Base-by-base conservation (phyloP, 2,797 vertebrate species). In the Nannoperca obscura region DNA sequence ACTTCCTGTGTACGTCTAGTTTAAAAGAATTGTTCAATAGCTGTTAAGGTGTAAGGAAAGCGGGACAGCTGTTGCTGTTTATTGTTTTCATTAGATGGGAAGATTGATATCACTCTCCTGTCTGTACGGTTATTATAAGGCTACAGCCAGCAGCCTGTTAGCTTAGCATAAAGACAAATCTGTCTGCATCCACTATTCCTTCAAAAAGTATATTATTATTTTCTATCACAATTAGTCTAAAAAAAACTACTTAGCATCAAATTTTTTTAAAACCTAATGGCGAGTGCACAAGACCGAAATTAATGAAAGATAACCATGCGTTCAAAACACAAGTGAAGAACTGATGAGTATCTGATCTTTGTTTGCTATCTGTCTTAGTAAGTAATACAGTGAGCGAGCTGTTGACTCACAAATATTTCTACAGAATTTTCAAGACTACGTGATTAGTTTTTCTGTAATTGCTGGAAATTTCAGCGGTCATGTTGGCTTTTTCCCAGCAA, bases 401-500 rank as follows among this genome's bases (percentile, higher is more conserved):
- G 36, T 59, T 71, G 63, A 54, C 22, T 57, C 24, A 22, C 36
- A 71, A 44, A 64, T n/a, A 20, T 27, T 74, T 67, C 36, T 36
- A 61, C 20, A 5, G 3, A 80, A 42, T 66, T 47, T 6, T 66
- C 38, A 1, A 61, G 4, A 60, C 13, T 10, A 14, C 44, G 24
- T 20, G 14, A 72, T 71, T 32, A 50, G 11, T 30, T 71, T 32
- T 42, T 63, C 36, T 32, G 36, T 55, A 49, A 38, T 79, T 75
- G 67, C 71, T 47, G 47, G 63, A 57, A 77, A 74, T 40, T 59
- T 65, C 38, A n/a, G 4, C 7, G 0, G 22, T 2, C 22, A 0
- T 1, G 27, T 66, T 49, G 50, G n/a, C 46, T 15, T 80, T 40
- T 47, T 67, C 77, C 78, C 60, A 71, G 61, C 72, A 81, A 52